These are phyloP conservation scores for Alligator mississippiensis DNA, from an alignment of 2,113 vertebrate genomes.

Conservation along the genomic window DNA sequence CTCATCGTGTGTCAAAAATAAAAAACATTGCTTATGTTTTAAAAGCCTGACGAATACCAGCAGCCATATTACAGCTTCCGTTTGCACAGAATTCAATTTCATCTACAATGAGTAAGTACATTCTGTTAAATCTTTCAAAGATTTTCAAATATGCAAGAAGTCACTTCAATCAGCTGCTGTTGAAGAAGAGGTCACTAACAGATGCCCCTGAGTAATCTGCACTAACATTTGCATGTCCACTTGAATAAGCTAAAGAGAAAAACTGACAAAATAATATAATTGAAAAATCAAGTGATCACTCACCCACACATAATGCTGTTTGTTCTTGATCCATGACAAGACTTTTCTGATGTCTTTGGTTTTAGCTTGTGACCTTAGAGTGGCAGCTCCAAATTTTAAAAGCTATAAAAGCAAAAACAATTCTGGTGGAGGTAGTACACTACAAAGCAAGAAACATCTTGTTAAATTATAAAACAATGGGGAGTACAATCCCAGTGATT, in stretches of 20 bases:
- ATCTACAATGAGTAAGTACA: not conserved
- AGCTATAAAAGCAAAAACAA: not conserved
- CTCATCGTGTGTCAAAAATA: not conserved
- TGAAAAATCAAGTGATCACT: not conserved
- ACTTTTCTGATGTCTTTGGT: not conserved
- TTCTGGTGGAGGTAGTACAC: not conserved
- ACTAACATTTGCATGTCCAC: not conserved
- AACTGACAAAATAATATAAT: not conserved
- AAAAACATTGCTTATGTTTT: not conserved
- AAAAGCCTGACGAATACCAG: accelerated
- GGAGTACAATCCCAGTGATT: not conserved
- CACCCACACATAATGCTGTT: not conserved
- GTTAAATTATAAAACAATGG: not conserved
- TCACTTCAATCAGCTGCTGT: not conserved
- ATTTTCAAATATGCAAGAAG: not conserved
- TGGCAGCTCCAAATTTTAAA: not conserved
- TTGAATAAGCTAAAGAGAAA: not conserved
- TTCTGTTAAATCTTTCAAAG: not conserved
- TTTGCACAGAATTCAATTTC: not conserved
- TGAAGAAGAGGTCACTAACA: not conserved
- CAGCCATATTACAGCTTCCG: not conserved
- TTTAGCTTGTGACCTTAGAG: not conserved
- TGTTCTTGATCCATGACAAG: not conserved
- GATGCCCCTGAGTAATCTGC: not conserved
- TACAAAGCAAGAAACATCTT: not conserved